A percentile compares a stretch with the other conserved stretches of the same genome.
These are phyloP conservation scores for Pleuronectes platessa DNA, from an alignment of 2,113 vertebrate genomes.

Conservation along the genomic window DNA sequence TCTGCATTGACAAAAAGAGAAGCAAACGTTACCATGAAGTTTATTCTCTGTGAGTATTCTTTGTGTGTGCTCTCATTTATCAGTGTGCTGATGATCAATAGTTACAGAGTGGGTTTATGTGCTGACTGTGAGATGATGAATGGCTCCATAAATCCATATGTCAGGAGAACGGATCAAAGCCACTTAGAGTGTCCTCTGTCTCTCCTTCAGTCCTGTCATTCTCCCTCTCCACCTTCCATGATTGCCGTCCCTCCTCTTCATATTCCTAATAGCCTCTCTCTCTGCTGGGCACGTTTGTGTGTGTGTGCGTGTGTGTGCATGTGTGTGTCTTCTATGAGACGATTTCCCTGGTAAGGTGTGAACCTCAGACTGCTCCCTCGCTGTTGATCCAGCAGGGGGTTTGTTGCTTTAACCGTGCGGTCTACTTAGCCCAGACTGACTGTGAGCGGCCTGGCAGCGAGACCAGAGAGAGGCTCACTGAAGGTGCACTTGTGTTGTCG, in stretches of 20 bases:
- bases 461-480: constrained; percentile 50
- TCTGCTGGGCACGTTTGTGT: not conserved
- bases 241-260: constrained; percentile 59
- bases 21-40: constrained; percentile 11
- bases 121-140: constrained; percentile 63
- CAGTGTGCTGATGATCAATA: constrained; percentile 48
- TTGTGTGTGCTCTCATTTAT: constrained; percentile 14
- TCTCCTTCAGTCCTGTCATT: constrained; percentile 76
- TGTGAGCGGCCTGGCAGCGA: constrained; percentile 55
- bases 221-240: constrained; percentile 49
- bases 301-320: not conserved
- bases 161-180: constrained; percentile 72
- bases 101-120: constrained; percentile 29
- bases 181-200: constrained; percentile 75
- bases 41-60: not conserved
- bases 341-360: constrained; percentile 41
- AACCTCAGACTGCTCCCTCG: constrained; percentile 49
- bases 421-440: constrained; percentile 75
- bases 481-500: constrained; percentile 59
- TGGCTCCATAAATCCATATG: constrained; percentile 65
- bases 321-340: constrained; percentile 35
- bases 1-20: constrained; percentile 83
- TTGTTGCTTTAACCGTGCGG: constrained; percentile 78
- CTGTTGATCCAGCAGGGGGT: constrained; percentile 64
- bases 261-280: constrained; percentile 65